These are phyloP conservation scores for Flexamia atlantica DNA, from an alignment of 2,888 invertebrate genomes.

Conservation along the genomic window DNA sequence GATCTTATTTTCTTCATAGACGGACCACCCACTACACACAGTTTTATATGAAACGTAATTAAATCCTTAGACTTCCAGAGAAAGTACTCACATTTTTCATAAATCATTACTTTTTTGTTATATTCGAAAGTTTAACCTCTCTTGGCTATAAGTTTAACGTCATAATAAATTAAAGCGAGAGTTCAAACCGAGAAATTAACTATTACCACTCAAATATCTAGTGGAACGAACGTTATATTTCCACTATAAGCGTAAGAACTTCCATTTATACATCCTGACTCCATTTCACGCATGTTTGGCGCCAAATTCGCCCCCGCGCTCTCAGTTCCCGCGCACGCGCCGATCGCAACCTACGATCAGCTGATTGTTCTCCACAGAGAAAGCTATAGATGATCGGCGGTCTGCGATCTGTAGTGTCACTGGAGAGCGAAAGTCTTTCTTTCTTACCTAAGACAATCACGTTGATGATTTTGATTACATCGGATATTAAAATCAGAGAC, in stretches of 20 bases:
- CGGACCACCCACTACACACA: too few relatives aligned
- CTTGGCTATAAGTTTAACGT: too few relatives aligned
- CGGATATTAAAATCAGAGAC: too few relatives aligned
- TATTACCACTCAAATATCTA: background rate
- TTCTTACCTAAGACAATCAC: background rate
- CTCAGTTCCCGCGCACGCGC: constrained; percentile 17
- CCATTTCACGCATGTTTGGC: constrained; percentile 36
- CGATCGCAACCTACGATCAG: constrained; percentile 25
- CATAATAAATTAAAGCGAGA: too few relatives aligned
- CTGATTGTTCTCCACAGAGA: constrained; percentile 28
- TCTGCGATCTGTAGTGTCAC: constrained; percentile 22
- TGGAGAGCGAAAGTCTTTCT: constrained; percentile 7
- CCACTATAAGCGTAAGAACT: background rate
- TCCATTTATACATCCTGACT: background rate
- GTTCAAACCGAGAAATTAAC: background rate
- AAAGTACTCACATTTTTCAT: too few relatives aligned
- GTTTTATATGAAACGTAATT: too few relatives aligned
- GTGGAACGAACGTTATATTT: background rate
- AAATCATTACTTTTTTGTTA: too few relatives aligned
- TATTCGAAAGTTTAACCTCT: too few relatives aligned
- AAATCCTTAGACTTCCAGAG: too few relatives aligned
- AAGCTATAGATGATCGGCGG: constrained; percentile 26
- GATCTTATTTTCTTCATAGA: too few relatives aligned
- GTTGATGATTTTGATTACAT: background rate
- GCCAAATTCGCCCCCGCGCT: background rate